phyloP scores from a whole-genome alignment of 2,797 vertebrate genomes.

The Intellagama lesueurii region DNA sequence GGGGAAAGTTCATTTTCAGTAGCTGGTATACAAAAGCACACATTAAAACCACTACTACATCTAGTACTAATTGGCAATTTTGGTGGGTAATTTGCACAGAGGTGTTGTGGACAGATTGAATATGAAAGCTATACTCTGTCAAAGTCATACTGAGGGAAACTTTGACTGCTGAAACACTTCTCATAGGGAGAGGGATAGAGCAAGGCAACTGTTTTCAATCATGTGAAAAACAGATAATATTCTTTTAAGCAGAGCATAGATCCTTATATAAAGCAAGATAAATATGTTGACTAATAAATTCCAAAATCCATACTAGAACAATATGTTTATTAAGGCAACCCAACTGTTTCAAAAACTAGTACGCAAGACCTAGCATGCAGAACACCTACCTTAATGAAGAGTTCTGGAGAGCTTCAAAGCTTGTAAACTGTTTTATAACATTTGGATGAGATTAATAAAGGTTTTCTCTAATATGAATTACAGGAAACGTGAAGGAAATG shows the following conservation, averaged over 20 bases:
- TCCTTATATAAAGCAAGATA: not conserved
- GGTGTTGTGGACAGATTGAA: not conserved
- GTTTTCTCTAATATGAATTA: not conserved
- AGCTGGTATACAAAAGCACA: not conserved
- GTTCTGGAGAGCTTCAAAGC: not conserved
- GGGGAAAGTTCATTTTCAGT: constrained; percentile 6
- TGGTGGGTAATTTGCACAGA: constrained; percentile 19
- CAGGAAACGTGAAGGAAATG: not conserved
- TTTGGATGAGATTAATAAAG: not conserved
- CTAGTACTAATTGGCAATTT: constrained; percentile 20
- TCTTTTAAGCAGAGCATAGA: constrained; percentile 4
- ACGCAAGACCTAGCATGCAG: not conserved
- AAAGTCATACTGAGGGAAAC: not conserved
- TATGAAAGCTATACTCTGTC: not conserved
- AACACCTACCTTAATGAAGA: not conserved
- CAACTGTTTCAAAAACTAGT: not conserved
- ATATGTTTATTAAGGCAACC: not conserved
- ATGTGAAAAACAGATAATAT: not conserved
- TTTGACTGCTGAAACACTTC: constrained; percentile 15
- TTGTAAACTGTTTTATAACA: not conserved
- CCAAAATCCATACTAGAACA: not conserved
- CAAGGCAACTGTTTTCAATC: constrained; percentile 4
- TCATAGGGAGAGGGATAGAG: not conserved
- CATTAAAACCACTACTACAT: constrained; percentile 5
- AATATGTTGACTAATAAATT: not conserved